Evolutionary conservation across 2,113 vertebrate genomes (phyloP).

Genomic region (Coptodon bakossiorum): DNA sequence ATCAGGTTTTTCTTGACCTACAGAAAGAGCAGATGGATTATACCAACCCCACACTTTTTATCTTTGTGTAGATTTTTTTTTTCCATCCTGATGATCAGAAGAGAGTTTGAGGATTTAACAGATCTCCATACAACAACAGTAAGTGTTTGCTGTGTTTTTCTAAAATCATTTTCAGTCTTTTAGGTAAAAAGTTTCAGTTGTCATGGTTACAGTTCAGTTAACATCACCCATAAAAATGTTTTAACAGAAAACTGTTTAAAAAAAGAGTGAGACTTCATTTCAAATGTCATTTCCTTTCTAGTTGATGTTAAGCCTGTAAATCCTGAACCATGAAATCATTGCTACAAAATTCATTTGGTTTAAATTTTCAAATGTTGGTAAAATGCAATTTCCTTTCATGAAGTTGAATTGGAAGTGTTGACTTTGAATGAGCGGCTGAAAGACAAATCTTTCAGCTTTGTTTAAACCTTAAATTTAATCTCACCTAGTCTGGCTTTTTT

Average conservation of each 20-base stretch:
- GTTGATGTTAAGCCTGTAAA: rapidly evolving
- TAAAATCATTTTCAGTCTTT: rapidly evolving
- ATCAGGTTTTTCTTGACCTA: no score
- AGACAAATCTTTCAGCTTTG: rapidly evolving
- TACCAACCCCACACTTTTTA: neutral
- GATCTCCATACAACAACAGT: neutral
- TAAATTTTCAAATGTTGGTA: neutral
- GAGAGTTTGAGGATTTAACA: neutral
- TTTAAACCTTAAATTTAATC: neutral
- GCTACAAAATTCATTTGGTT: neutral
- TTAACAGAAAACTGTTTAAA: no score
- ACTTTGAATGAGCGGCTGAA: neutral
- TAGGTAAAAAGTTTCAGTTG: no score
- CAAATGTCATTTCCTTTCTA: rapidly evolving
- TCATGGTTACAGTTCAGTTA: no score
- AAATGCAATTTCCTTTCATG: rapidly evolving
- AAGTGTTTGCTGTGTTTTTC: neutral
- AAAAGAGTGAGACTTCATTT: neutral
- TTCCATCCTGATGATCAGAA: neutral
- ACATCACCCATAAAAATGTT: no score
- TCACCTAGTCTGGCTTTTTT: neutral
- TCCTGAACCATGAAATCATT: rapidly evolving
- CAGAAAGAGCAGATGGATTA: no score
- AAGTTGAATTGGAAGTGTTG: no score
- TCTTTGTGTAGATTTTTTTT: rapidly evolving